Conservation (phyloP, 2,888 invertebrate genomes). For the Suillia variegata region DNA sequence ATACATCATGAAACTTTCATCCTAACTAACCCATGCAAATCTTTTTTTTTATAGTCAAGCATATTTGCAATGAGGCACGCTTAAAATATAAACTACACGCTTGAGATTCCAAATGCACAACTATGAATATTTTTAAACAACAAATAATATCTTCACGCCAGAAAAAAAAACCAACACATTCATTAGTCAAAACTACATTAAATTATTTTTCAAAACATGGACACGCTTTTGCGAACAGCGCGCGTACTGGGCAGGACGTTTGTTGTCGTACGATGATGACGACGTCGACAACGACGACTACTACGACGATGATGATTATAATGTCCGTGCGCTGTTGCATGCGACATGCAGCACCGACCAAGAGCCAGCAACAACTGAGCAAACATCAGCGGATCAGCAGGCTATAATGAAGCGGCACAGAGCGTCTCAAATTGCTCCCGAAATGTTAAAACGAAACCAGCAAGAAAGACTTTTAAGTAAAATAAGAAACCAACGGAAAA, state of each 20-base stretch:
- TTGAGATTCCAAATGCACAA: no score
- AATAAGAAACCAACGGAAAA: not conserved
- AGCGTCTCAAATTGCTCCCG: conserved; percentile 20
- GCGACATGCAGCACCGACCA: conserved; percentile 19
- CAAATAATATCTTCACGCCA: no score
- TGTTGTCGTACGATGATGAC: no score
- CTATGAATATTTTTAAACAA: no score
- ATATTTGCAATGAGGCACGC: no score
- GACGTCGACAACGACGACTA: not conserved
- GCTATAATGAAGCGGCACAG: conserved; percentile 21
- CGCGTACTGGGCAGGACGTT: not conserved
- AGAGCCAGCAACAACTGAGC: conserved; percentile 28
- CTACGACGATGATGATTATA: not conserved
- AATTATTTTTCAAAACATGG: no score
- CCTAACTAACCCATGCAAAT: no score
- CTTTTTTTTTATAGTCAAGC: no score
- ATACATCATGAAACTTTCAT: no score
- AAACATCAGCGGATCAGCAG: conserved; percentile 9
- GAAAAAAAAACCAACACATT: no score
- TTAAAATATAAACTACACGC: no score
- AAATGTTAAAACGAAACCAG: not conserved
- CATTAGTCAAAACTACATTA: no score
- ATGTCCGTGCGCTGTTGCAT: not conserved
- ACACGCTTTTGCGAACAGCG: not conserved
- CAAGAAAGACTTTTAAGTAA: not conserved